Conservation (phyloP, 2,888 invertebrate species). For the Parelbella ahira region DNA sequence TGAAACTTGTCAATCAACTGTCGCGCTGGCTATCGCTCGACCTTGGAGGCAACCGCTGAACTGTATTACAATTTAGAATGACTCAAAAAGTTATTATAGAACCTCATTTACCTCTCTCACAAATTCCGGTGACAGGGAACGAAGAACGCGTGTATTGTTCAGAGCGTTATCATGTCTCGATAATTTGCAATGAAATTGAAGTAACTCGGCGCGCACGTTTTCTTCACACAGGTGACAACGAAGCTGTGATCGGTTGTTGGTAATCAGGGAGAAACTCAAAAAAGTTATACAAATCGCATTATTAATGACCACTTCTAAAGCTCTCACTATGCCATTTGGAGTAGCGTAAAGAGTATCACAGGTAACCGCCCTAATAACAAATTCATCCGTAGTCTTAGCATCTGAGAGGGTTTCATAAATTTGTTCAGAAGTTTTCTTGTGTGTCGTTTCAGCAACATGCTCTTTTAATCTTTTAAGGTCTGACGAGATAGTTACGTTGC, state of each 20-base stretch:
- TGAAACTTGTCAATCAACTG: no score
- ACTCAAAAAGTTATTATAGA: no score
- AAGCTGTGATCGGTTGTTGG: background rate
- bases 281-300: constrained; percentile 33
- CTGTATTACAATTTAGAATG: no score
- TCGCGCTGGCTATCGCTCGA: no score
- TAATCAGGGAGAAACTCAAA: constrained; percentile 34
- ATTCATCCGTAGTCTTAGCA: background rate
- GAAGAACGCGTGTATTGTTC: constrained; percentile 23
- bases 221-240: constrained; percentile 38
- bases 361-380: background rate
- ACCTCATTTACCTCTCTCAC: constrained; percentile 37
- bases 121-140: constrained; percentile 28
- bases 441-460: constrained; percentile 39
- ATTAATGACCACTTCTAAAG: constrained; percentile 36
- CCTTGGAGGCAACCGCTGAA: no score
- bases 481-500: constrained; percentile 36
- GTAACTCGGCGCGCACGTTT: constrained; percentile 1
- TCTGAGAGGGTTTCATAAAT: background rate
- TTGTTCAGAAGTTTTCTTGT: constrained; percentile 32
- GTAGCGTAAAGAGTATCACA: background rate
- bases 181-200: constrained; percentile 21
- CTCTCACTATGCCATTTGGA: background rate
- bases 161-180: constrained; percentile 24
- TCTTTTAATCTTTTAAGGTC: constrained; percentile 39